Conservation (phyloP, 2,888 invertebrate genomes). For the Synergus umbraculus region DNA sequence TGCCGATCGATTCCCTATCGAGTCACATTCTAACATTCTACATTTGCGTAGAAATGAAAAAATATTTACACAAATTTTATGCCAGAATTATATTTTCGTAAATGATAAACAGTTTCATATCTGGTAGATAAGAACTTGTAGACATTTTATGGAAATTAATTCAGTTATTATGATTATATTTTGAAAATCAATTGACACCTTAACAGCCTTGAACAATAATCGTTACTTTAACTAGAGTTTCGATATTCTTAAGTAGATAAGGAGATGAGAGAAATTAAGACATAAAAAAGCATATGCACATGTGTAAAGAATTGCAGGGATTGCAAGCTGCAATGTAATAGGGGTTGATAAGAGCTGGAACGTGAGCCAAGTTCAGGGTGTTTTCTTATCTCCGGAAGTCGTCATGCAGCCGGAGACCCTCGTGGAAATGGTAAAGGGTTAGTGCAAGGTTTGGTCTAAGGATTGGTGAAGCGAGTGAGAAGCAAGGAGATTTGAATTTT, state of each 20-base stretch:
- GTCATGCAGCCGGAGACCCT: constrained; percentile 44
- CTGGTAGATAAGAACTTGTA: no score
- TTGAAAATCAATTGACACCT: no score
- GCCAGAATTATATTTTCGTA: neutral
- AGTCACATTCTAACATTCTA: constrained; percentile 1
- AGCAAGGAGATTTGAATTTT: constrained; percentile 65
- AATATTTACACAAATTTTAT: constrained; percentile 13
- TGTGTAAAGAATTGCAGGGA: neutral
- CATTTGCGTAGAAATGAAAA: neutral
- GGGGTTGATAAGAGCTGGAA: constrained; percentile 53
- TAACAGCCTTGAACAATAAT: no score
- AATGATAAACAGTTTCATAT: no score
- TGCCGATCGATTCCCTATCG: constrained; percentile 31
- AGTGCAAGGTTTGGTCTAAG: constrained; percentile 1
- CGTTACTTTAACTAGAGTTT: no score
- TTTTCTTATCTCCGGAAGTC: constrained; percentile 62
- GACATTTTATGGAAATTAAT: no score
- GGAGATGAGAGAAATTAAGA: neutral
- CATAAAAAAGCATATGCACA: neutral
- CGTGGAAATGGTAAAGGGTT: constrained; percentile 25
- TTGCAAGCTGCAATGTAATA: neutral
- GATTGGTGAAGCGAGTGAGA: constrained; percentile 3
- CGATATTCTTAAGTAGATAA: no score
- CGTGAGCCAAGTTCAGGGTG: constrained; percentile 57
- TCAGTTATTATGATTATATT: no score